Evolutionary conservation across 2,888 invertebrate species (phyloP).

Genomic region (Lepidocyrtoides sp.): DNA sequence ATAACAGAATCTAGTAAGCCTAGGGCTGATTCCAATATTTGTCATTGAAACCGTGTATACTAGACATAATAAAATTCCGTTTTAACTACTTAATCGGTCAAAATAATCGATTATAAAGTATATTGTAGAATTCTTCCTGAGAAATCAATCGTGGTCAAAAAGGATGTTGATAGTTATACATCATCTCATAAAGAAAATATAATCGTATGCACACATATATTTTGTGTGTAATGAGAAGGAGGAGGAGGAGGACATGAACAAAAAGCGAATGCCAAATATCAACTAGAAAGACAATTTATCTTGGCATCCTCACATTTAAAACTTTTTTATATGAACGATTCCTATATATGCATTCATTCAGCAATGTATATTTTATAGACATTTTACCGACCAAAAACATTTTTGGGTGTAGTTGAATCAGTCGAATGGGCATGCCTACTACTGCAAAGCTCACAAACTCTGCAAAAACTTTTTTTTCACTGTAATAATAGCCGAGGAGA

Average conservation of each 20-base stretch:
- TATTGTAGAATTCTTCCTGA: neutral
- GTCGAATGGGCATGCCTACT: conserved; percentile 26
- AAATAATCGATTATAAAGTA: conserved; percentile 24
- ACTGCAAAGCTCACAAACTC: conserved; percentile 35
- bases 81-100: neutral
- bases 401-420: conserved; percentile 42
- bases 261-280: conserved; percentile 45
- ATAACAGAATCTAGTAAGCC: neutral
- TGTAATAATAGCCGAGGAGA: conserved; percentile 1
- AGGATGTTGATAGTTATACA: neutral
- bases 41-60: neutral
- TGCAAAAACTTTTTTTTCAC: conserved; percentile 3
- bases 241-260: conserved; percentile 43
- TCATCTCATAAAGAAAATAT: neutral
- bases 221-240: conserved; percentile 22
- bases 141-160: neutral
- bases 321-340: neutral
- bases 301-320: conserved; percentile 8
- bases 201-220: conserved; percentile 7
- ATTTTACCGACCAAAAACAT: neutral
- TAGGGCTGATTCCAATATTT: neutral
- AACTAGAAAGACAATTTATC: conserved; percentile 32
- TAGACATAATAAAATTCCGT: neutral
- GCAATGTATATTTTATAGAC: neutral
- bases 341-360: neutral